phyloP scores from a whole-genome alignment of 2,797 vertebrate genomes.

The Kryptopterus vitreolus region DNA sequence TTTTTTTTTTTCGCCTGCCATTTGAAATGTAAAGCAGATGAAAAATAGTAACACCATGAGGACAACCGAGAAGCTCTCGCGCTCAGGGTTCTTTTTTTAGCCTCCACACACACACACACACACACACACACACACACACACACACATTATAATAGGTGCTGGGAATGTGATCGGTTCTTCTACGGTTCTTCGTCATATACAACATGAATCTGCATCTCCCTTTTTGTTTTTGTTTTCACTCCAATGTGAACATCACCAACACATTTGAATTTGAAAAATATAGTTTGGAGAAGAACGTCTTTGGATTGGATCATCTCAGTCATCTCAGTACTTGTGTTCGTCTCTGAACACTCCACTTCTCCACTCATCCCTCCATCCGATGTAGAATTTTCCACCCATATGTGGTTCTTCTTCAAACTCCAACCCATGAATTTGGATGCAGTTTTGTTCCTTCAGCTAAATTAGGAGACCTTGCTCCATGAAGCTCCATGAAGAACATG shows the following conservation, averaged over 20 bases:
- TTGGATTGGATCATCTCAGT: too few relatives aligned
- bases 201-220: neutral
- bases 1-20: conserved; percentile 57
- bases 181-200: neutral
- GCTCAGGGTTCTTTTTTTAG: conserved; percentile 26
- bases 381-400: too few relatives aligned
- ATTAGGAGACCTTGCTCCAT: too few relatives aligned
- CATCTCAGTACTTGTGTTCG: too few relatives aligned
- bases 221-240: neutral
- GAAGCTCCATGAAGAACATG: too few relatives aligned
- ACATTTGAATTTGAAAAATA: too few relatives aligned
- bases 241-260: neutral
- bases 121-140: conserved; percentile 8
- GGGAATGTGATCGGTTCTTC: conserved; percentile 17
- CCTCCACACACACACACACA: neutral
- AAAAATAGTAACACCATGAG: conserved; percentile 63
- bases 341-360: too few relatives aligned
- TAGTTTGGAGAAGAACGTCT: too few relatives aligned
- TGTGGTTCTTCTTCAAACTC: too few relatives aligned
- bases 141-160: conserved; percentile 23
- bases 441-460: too few relatives aligned
- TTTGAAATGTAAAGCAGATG: conserved; percentile 72
- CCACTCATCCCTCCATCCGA: too few relatives aligned
- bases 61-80: conserved; percentile 56
- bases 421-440: too few relatives aligned